A percentile compares a stretch with the other conserved stretches of the same genome.
Conservation (phyloP, 2,113 vertebrate genomes). For the Onychorhynchus coronatus region DNA sequence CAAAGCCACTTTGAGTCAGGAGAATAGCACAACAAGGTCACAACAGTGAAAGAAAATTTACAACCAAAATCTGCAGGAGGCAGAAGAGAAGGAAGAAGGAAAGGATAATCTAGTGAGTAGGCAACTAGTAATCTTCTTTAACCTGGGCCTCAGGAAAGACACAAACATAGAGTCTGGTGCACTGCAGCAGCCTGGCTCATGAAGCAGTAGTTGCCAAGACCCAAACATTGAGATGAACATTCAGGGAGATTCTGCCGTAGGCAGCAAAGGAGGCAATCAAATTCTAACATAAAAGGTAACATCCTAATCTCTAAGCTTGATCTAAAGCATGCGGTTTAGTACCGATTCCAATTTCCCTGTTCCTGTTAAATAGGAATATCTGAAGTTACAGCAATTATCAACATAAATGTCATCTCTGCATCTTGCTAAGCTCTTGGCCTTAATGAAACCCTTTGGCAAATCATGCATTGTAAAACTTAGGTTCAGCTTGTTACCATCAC, state of each 20-base stretch:
- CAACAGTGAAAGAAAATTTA: neutral
- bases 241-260: neutral
- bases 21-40: neutral
- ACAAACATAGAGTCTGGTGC: neutral
- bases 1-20: neutral
- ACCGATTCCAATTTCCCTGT: neutral
- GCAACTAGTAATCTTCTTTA: neutral
- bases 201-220: neutral
- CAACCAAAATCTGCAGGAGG: neutral
- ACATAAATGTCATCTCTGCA: neutral
- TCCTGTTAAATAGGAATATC: neutral
- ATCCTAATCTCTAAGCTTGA: neutral
- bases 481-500: neutral
- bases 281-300: neutral
- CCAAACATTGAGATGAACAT: accelerated
- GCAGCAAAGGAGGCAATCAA: neutral
- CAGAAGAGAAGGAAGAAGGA: neutral
- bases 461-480: neutral
- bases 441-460: neutral
- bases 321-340: neutral
- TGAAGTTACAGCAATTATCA: neutral
- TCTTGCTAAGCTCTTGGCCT: neutral
- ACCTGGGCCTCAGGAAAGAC: neutral
- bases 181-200: neutral
- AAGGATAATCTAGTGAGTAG: neutral